phyloP scores from a whole-genome alignment of 1,140 invertebrate genomes.

The Drosophila cardini region DNA sequence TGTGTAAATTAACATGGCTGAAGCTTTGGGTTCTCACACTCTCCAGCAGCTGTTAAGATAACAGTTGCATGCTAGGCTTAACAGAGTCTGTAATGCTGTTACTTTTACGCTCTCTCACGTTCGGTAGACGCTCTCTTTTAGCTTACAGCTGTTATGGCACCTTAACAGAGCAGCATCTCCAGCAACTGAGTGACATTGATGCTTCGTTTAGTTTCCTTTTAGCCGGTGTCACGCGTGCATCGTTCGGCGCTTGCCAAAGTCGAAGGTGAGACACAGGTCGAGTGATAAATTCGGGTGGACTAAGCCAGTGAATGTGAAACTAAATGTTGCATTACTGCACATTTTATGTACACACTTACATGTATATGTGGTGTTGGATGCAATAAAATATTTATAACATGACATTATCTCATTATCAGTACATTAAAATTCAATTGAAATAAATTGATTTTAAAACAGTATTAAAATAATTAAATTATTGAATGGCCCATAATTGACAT shows the following conservation, averaged over 20 bases:
- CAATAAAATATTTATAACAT: neutral
- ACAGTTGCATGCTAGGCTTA: neutral
- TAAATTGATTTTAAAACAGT: too few species aligned
- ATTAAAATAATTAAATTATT: too few species aligned
- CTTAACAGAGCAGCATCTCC: conserved; percentile 44
- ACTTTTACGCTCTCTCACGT: neutral
- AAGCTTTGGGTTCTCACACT: neutral
- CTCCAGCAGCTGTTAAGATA: neutral
- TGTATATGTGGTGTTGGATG: neutral
- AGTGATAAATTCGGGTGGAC: conserved; percentile 13
- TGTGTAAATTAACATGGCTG: conserved; percentile 15
- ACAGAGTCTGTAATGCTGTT: neutral
- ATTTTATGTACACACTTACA: neutral
- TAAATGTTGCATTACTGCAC: neutral
- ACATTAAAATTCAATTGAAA: too few species aligned
- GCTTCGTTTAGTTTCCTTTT: conserved; percentile 69
- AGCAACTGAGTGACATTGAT: conserved; percentile 16
- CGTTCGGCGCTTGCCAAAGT: conserved; percentile 44
- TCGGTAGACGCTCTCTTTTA: neutral
- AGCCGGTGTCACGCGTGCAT: conserved; percentile 68
- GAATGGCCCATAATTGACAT: too few species aligned
- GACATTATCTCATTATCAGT: neutral
- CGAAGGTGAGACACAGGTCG: conserved; percentile 5
- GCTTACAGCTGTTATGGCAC: conserved; percentile 4
- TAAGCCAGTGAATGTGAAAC: conserved; percentile 19